Percentiles rank a stretch among this genome's conserved stretches.
Conservation (phyloP, 2,888 invertebrate species). For the Tineola bisselliella region DNA sequence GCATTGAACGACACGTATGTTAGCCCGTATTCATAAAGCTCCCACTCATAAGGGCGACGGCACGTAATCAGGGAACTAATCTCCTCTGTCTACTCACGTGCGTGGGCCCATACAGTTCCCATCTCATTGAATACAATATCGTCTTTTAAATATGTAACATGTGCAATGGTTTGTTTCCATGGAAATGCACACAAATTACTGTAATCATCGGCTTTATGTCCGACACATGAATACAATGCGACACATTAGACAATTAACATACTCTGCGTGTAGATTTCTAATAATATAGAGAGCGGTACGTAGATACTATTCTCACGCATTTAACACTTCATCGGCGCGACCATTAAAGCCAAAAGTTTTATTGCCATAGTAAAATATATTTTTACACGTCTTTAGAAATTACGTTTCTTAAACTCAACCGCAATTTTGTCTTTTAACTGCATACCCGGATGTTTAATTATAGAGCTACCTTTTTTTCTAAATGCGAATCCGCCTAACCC, state of each 20-base stretch:
- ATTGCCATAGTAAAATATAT: background rate
- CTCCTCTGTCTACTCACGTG: constrained; percentile 54
- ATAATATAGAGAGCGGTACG: background rate
- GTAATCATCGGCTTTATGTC: background rate
- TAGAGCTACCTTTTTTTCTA: background rate
- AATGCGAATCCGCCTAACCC: background rate
- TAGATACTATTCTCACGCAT: background rate
- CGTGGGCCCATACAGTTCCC: constrained; percentile 21
- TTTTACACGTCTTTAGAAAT: background rate
- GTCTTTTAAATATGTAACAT: constrained; percentile 23
- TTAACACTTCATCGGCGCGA: constrained; percentile 1
- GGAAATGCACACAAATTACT: background rate
- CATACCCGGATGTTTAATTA: background rate
- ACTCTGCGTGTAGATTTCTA: background rate
- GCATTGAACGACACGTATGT: background rate
- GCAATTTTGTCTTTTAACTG: background rate
- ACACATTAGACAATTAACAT: constrained; percentile 4
- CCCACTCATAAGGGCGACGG: constrained; percentile 31
- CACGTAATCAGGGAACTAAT: constrained; percentile 57
- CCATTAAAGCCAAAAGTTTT: background rate
- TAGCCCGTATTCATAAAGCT: background rate
- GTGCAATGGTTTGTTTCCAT: constrained; percentile 2
- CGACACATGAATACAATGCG: background rate
- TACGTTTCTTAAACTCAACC: background rate
- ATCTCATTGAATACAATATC: constrained; percentile 35